Base-by-base conservation (phyloP, 2,113 vertebrate genomes). In the Archilochus colubris region DNA sequence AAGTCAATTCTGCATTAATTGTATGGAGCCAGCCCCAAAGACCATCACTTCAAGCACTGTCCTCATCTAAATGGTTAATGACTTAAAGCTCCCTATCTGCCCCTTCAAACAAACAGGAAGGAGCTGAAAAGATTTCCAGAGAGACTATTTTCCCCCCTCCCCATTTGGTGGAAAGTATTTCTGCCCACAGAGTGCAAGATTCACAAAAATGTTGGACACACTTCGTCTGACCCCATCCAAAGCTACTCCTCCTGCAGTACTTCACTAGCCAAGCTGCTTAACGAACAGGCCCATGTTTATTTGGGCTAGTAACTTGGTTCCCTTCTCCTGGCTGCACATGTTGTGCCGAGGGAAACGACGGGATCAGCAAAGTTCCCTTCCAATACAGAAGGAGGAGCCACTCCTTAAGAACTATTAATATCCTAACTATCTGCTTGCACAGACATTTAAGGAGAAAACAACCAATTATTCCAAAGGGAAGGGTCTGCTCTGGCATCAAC, bases 121-220 rank as follows among this genome's bases (percentile, higher is more conserved):
- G 89, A 88, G 54, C 6, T 46, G 66, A 78, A 91, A 87, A 83
- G 91, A 59, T 77, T 91, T 88, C 64, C 62, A 87, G 82, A 63
- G 51, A 63, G 7, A 27, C 23, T 74, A 82, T 40, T 48, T 30
- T 30, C 16, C 30, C 7, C 55, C 68, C 23, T 93, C 70, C 67
- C 54, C 72, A 62, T 94, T 95, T 1, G 2, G 77, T 88, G 87
- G 94, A 97, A 97, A 95, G 64, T 94, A 86, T 96, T 97, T 93
- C 92, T 93, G 89, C 87, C 87, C 94, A 75, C 91, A 95, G 94
- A 95, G 95, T 5, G 55, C 62, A 77, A 61, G 90, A 94, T 81
- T 95, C 82, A 86, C 91, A 94, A 88, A 91, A 96, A 90, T 64
- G 88, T 62, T 94, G 94, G 91, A 72, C 93, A 74, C 81, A 61